These are phyloP conservation scores for Sialis lutaria DNA, from an alignment of 2,888 invertebrate genomes.

Conservation along the genomic window DNA sequence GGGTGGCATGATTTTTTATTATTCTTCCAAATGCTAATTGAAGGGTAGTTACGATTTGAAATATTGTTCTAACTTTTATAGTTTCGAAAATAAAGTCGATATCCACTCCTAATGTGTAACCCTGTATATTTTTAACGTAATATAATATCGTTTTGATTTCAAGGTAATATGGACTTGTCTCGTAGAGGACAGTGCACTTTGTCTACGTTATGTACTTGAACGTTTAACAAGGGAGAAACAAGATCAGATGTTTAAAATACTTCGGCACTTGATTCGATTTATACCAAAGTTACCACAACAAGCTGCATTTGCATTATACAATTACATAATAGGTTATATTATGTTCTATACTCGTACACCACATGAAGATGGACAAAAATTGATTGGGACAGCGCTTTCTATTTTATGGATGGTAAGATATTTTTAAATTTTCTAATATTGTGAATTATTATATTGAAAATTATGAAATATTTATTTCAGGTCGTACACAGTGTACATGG, in stretches of 20 bases:
- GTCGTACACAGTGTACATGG: conserved; percentile 97
- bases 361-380: conserved; percentile 85
- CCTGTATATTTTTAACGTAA: not conserved
- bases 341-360: conserved; percentile 98
- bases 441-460: not conserved
- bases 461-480: conserved; percentile 27
- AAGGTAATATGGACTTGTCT: conserved; percentile 95
- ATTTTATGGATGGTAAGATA: conserved; percentile 82
- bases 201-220: conserved; percentile 89
- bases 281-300: conserved; percentile 89
- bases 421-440: not conserved
- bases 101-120: no score
- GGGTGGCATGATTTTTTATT: no score
- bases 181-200: conserved; percentile 93
- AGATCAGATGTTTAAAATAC: conserved; percentile 83
- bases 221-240: conserved; percentile 84
- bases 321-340: conserved; percentile 97
- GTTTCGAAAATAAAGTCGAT: no score
- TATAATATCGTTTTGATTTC: conserved; percentile 3
- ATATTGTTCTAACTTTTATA: no score
- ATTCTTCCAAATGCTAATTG: no score
- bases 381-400: conserved; percentile 87
- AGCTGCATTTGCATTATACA: conserved; percentile 94
- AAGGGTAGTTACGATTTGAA: no score
- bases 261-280: conserved; percentile 83